Base-by-base conservation (phyloP, 2,113 vertebrate genomes). In the Telmatochromis brachygnathus region DNA sequence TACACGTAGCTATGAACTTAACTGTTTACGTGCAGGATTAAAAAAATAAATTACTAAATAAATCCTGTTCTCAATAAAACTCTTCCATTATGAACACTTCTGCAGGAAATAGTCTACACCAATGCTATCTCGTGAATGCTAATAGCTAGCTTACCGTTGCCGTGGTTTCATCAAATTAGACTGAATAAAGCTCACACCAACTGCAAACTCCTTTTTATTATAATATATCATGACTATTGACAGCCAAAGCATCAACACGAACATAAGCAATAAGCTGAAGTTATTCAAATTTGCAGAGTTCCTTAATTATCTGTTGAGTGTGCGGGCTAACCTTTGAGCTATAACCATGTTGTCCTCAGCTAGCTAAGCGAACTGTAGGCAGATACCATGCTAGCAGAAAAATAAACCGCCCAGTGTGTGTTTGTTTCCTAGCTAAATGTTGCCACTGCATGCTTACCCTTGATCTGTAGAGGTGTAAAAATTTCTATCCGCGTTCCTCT, bases 341-440 rank as follows among this genome's bases (percentile, higher is more conserved):
- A 26, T 23, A 86, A 79, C 81, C 82, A 49, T 75, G 79, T 56
- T 82, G 79, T 49, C 79, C 65, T 47, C 79, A 14, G 79, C 79
- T 82, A 87, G 37, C 80, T 62, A 47, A 55, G 60, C 60, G 30
- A 26, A 58, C 15, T 81, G 15, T 13, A 81, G 15, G 37, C 37
- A 60, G 42, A 35, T 60, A 77, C 80, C 80, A 62, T 87, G 80
- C 85, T 77, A 49, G 39, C 53, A 60, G 42, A 54, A 49, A 82
- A 13, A 73, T 26, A 13, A 53, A 51, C 56, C 58, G 53, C 42
- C 51, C 47, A 17, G 45, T 10, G 70, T 28, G 11, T 54, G n/a
- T 11, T 7, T 17, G 45, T 17, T 5, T 26, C 13, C 11, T 1
- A 10, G 17, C 9, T 28, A 21, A 13, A 68, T 68, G 37, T 54